Evolutionary conservation across 2,113 vertebrate genomes (phyloP).

Genomic region (Pomatorhinus ruficollis): DNA sequence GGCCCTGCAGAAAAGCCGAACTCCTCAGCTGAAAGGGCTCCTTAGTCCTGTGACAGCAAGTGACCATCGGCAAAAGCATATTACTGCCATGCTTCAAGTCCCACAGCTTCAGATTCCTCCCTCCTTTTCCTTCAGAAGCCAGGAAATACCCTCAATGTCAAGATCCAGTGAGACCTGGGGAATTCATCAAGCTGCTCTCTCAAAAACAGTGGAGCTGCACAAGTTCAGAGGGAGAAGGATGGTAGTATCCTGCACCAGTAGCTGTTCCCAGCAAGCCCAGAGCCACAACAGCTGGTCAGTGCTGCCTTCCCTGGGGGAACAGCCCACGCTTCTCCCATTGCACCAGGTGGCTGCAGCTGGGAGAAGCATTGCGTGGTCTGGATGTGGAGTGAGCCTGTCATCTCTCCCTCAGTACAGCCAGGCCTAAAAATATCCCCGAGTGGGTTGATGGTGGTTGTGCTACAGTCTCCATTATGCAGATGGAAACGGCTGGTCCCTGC

Average conservation of each 20-base stretch:
- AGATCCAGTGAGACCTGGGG: not conserved
- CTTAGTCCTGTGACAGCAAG: not conserved
- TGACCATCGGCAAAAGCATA: fast-evolving
- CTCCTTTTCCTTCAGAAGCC: not conserved
- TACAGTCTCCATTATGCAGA: not conserved
- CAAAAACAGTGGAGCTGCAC: not conserved
- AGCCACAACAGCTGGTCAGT: not conserved
- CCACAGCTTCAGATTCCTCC: not conserved
- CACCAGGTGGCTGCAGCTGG: not conserved
- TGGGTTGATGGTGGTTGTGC: not conserved
- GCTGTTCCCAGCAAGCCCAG: not conserved
- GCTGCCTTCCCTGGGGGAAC: not conserved
- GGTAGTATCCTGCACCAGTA: not conserved
- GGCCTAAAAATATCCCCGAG: constrained; percentile 49
- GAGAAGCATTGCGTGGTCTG: not conserved
- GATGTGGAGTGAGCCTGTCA: not conserved
- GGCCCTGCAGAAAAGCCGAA: not conserved
- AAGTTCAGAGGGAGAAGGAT: not conserved
- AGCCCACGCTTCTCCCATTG: not conserved
- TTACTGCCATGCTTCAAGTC: not conserved
- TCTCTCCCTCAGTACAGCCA: not conserved
- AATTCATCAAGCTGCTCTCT: not conserved
- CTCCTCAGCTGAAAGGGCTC: not conserved
- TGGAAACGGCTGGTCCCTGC: not conserved
- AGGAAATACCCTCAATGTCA: not conserved